Base-by-base conservation (phyloP, 2,797 vertebrate genomes). In the Garrulus glandarius region DNA sequence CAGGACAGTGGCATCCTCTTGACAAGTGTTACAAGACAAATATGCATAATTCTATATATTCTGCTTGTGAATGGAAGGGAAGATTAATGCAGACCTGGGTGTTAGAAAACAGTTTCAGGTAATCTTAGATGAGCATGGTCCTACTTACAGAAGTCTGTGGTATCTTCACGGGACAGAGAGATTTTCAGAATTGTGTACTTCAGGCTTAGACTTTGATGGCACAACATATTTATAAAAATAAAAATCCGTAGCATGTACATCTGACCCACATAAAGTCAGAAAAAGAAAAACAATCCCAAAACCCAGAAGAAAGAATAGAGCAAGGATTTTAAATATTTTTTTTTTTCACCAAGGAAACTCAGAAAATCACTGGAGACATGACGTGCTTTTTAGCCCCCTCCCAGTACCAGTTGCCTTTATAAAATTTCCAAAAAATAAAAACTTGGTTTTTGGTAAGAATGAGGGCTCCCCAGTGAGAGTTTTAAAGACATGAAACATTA, bases 401-500 rank as follows among this genome's bases (percentile, higher is more conserved):
- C 67, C 72, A 83, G 50, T 34, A 53, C 17, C 32, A 44, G 44
- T 67, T 88, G 49, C 50, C 14, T 93, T 84, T 81, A 86, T 87
- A 96, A 69, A 74, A 93, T 78, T 78, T 47, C 1, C 24, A 70
- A 69, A 88, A 71, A 59, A 41, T 26, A 75, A 72, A 92, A 71
- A n/a, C 44, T n/a, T 75, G 8, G 43, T 60, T 67, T 90, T 34
- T 69, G 52, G 29, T 55, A 85, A 68, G 59, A 92, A 63, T 49
- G 37, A 81, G 57, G 56, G 34, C 44, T 68, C 71, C 81, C 80
- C 59, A 75, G 39, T 80, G 91, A 84, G 32, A 92, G 43, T 67
- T 88, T 93, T 95, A 84, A 95, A 91, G 72, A 83, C 65, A 26
- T 46, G n/a, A 84, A 94, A 70, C 60, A 84, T 82, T 43, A 80